phyloP scores from a whole-genome alignment of 2,888 invertebrate genomes.

The Spodoptera exigua region DNA sequence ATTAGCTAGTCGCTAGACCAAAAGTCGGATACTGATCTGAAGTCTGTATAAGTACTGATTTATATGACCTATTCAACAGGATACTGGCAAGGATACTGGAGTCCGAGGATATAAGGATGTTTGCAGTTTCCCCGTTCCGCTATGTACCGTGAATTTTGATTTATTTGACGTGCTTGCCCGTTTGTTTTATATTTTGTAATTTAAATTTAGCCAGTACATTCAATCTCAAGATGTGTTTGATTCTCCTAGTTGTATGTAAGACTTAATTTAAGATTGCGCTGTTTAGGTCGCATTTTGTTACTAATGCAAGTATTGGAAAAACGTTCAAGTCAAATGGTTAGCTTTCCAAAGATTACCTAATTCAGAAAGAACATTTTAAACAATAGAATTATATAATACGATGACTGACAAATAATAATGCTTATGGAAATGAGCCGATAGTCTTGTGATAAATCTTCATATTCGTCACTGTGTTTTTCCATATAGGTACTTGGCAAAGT shows the following conservation, averaged over 20 bases:
- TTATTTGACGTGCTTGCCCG: slow-evolving; percentile 35
- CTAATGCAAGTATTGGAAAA: too few relatives aligned
- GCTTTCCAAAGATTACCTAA: slow-evolving; percentile 1
- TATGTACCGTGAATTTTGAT: slow-evolving; percentile 81
- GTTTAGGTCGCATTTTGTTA: too few relatives aligned
- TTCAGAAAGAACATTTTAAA: slow-evolving; percentile 3
- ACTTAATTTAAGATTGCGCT: too few relatives aligned
- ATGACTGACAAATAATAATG: neutral
- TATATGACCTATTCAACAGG: slow-evolving; percentile 64
- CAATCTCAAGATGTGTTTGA: too few relatives aligned
- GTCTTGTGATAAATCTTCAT: slow-evolving; percentile 21
- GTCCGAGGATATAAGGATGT: slow-evolving; percentile 54
- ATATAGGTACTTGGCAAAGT: slow-evolving; percentile 12
- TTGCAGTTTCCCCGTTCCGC: slow-evolving; percentile 76
- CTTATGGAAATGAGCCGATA: slow-evolving; percentile 7
- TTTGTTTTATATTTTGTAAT: slow-evolving; percentile 12
- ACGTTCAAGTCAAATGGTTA: neutral
- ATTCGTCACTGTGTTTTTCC: slow-evolving; percentile 20
- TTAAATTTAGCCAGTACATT: too few relatives aligned
- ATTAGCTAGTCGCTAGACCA: slow-evolving; percentile 13
- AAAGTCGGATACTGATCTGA: slow-evolving; percentile 32
- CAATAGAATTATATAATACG: slow-evolving; percentile 6
- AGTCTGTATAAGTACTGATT: slow-evolving; percentile 49
- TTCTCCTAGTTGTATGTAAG: too few relatives aligned
- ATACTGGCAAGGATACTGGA: slow-evolving; percentile 56